Percentiles rank a stretch among this genome's conserved stretches.
These are phyloP conservation scores for Otus sunia DNA, from an alignment of 2,113 vertebrate species.

Conservation along the genomic window DNA sequence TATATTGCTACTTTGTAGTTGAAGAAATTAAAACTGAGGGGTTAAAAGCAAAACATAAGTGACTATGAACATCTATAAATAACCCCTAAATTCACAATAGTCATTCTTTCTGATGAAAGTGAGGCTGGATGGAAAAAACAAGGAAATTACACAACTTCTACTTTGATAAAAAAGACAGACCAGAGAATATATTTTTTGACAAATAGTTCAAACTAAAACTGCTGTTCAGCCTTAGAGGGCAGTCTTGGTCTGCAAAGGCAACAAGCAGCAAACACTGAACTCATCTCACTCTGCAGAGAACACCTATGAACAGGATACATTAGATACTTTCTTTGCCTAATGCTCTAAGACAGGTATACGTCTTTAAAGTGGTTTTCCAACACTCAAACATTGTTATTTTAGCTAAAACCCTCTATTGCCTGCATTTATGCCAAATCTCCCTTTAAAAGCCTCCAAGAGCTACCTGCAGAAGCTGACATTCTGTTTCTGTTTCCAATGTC, in stretches of 20 bases:
- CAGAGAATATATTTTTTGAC: neutral
- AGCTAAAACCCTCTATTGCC: neutral
- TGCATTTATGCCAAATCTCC: neutral
- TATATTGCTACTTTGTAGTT: neutral
- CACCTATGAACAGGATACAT: neutral
- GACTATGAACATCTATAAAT: neutral
- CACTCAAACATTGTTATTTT: neutral
- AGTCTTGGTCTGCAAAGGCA: neutral
- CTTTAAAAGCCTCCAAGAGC: neutral
- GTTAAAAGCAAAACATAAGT: neutral
- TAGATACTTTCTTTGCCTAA: neutral
- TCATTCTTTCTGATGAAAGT: neutral
- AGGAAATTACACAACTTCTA: neutral
- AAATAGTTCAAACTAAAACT: neutral
- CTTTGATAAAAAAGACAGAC: neutral
- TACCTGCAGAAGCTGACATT: constrained; percentile 71
- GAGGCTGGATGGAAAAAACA: neutral
- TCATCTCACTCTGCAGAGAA: neutral
- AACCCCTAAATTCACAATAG: accelerated
- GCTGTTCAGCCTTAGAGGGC: neutral
- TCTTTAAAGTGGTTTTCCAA: neutral
- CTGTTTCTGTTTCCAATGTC: constrained; percentile 70
- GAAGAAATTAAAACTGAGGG: neutral
- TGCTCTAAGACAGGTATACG: neutral
- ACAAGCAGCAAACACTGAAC: neutral